phyloP scores from a whole-genome alignment of 2,113 vertebrate genomes.

The Heloderma charlesbogerti region DNA sequence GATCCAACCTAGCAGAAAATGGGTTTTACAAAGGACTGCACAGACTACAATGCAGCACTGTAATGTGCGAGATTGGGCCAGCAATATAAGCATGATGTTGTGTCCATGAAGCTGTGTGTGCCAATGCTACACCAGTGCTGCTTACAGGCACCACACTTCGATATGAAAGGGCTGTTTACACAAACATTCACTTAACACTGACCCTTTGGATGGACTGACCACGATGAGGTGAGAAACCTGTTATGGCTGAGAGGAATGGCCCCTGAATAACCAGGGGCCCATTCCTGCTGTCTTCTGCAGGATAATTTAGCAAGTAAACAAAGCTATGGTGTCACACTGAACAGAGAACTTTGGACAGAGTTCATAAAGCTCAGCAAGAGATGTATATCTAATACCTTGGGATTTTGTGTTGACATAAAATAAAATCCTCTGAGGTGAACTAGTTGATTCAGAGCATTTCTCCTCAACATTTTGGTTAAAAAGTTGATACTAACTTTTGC shows the following conservation, averaged over 20 bases:
- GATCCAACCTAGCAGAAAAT: neutral
- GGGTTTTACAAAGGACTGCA: neutral
- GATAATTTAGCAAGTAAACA: neutral
- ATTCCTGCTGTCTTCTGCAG: neutral
- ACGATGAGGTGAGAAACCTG: neutral
- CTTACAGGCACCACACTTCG: neutral
- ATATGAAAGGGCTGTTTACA: neutral
- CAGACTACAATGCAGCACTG: neutral
- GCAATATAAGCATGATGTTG: neutral
- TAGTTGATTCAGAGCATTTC: neutral
- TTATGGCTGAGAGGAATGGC: neutral
- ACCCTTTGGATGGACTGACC: neutral
- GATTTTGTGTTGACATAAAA: neutral
- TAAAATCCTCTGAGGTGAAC: neutral
- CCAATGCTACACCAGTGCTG: neutral
- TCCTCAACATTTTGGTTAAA: neutral
- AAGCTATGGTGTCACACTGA: neutral
- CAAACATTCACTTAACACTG: no score
- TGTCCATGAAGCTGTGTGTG: neutral
- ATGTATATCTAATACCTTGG: neutral
- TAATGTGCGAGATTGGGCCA: no score
- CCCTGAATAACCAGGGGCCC: neutral
- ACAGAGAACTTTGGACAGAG: neutral
- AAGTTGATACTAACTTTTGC: neutral
- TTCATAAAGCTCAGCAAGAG: neutral